Evolutionary conservation across 2,797 vertebrate species (phyloP), one percentile per base, ranked within the genome.

Genomic region (Artibeus jamaicensis): DNA sequence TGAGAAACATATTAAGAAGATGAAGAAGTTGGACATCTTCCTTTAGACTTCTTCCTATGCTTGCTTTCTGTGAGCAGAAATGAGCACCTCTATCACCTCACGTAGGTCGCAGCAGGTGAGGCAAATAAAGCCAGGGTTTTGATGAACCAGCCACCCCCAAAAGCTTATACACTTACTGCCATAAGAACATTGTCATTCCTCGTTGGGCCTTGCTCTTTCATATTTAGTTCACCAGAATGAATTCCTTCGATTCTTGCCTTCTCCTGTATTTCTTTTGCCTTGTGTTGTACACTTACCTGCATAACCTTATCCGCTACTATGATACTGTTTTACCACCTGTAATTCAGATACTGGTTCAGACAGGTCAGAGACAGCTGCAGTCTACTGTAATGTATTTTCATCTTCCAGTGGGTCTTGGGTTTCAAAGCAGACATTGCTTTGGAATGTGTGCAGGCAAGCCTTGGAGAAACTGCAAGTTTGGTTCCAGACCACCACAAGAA

Each of bases 1-100:
- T 79, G 39, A 91, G 57, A 97, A 62, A 29, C 29, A 86, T 77
- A 86, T 82, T 92, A 59, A 78, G 74, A 76, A 39, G 39, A 62
- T 16, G 10, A 46, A 65, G 39, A 62, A 78, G 21, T 74, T 96
- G 50, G 70, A 22, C 5, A 42, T 21, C 34, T 37, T 68, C 19
- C 65, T 68, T 37, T 22, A 37, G 34, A 70, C 10, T 70, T 55
- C 34, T 67, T 94, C 65, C 74, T 46, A 55, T 73, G 94, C 44
- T 85, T 91, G 29, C 55, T 88, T 91, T 65, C 29, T 39, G 8
- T 59, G 42, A 50, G 78, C 42, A 44, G 59, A 94, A 96, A 29
- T 6, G 57, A 70, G 26, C 6, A 70, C 21, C n/a, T n/a, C 7
- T 42, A 46, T 84, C 34, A n/a, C 57, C 29, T 76, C 74, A 16